A percentile compares a stretch with the other conserved stretches of the same genome.
These are phyloP conservation scores for Dufourea novaeangliae DNA, from an alignment of 1,140 invertebrate genomes.

Conservation along the genomic window DNA sequence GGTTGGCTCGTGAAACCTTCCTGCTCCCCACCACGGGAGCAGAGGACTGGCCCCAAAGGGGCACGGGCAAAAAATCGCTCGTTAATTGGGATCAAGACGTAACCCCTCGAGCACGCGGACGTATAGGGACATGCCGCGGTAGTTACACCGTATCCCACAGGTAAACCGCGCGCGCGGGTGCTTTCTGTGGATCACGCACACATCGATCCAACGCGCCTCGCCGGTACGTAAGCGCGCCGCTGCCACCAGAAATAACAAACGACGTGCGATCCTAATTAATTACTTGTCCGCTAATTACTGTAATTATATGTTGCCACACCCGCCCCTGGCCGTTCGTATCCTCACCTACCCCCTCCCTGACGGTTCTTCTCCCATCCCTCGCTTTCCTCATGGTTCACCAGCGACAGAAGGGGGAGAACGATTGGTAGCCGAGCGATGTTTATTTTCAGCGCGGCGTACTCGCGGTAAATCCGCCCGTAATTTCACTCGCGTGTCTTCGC, in stretches of 20 bases:
- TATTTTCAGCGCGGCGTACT: constrained; percentile 43
- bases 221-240: constrained; percentile 42
- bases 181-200: constrained; percentile 41
- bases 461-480: constrained; percentile 43
- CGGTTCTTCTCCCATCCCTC: neutral
- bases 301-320: constrained; percentile 74
- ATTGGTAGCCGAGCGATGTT: constrained; percentile 36
- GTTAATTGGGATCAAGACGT: constrained; percentile 73
- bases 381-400: neutral
- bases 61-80: constrained; percentile 59
- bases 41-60: constrained; percentile 21
- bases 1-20: constrained; percentile 30
- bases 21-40: neutral
- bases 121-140: constrained; percentile 61
- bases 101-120: constrained; percentile 59
- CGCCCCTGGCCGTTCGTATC: constrained; percentile 32
- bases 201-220: neutral
- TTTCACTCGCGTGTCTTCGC: constrained; percentile 41
- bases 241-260: constrained; percentile 72
- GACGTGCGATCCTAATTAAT: constrained; percentile 76
- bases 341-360: constrained; percentile 2
- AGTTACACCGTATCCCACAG: constrained; percentile 66
- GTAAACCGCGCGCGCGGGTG: constrained; percentile 54
- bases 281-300: constrained; percentile 71
- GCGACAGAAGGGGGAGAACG: neutral